Percentiles rank a stretch among this genome's conserved stretches.
Conservation (phyloP, 2,113 vertebrate genomes). For the Charina bottae region DNA sequence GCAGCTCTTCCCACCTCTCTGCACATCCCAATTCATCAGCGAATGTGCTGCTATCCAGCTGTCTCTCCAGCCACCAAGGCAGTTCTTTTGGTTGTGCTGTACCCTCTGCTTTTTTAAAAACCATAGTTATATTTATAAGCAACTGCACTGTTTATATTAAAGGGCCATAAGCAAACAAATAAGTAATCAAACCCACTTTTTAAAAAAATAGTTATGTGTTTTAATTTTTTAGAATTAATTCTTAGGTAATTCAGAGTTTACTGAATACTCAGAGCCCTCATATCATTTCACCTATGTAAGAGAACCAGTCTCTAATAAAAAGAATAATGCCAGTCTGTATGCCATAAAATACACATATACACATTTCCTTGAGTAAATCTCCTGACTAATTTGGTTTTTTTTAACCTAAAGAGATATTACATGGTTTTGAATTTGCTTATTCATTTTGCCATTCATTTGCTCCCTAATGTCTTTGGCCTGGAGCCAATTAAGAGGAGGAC, state of each 20-base stretch:
- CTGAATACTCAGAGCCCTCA: conserved; percentile 46
- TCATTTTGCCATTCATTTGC: conserved; percentile 49
- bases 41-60: not conserved
- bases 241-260: conserved; percentile 48
- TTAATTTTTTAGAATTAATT: conserved; percentile 49
- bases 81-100: too few relatives aligned
- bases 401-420: conserved; percentile 23
- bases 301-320: not conserved
- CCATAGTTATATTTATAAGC: conserved; percentile 36
- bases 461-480: fast-evolving
- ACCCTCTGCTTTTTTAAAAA: conserved; percentile 31
- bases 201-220: conserved; percentile 21
- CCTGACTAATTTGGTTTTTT: conserved; percentile 18
- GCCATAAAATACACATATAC: not conserved
- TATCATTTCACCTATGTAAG: conserved; percentile 16
- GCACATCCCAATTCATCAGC: too few relatives aligned
- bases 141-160: conserved; percentile 18
- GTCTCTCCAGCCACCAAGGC: not conserved
- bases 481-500: conserved; percentile 20
- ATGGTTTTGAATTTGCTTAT: conserved; percentile 39
- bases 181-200: conserved; percentile 52
- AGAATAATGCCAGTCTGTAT: conserved; percentile 6
- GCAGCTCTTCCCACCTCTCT: not conserved
- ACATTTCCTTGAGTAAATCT: conserved; percentile 28
- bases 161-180: conserved; percentile 57